phyloP scores from a whole-genome alignment of 2,888 invertebrate species.

The Eilema sororculum region DNA sequence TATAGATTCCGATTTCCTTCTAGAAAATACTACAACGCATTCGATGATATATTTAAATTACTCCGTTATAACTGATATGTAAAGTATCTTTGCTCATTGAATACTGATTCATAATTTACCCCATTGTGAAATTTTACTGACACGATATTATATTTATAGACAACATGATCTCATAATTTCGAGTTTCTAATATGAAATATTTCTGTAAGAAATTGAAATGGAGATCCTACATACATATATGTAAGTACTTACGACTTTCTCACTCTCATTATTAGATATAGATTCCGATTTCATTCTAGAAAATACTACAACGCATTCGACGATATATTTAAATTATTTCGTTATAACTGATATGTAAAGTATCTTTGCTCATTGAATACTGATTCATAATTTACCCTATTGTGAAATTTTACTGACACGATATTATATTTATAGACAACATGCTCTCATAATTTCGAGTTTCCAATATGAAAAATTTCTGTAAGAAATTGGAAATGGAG shows the following conservation, averaged over 20 bases:
- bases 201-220: not conserved
- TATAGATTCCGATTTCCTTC: not conserved
- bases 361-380: not conserved
- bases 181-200: too few relatives aligned
- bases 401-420: too few relatives aligned
- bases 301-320: not conserved
- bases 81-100: not conserved
- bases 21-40: not conserved
- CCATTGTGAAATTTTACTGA: too few relatives aligned
- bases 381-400: not conserved
- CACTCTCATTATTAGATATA: too few relatives aligned
- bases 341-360: not conserved
- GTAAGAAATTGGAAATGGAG: not conserved
- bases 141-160: too few relatives aligned
- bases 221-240: too few relatives aligned
- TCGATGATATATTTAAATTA: not conserved
- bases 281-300: not conserved
- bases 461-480: too few relatives aligned
- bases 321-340: not conserved
- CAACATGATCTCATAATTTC: too few relatives aligned
- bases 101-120: not conserved
- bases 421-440: too few relatives aligned
- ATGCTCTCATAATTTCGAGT: too few relatives aligned
- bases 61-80: not conserved
- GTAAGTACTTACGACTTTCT: too few relatives aligned